Base-by-base conservation (phyloP, 2,113 vertebrate species). In the Natator depressus region DNA sequence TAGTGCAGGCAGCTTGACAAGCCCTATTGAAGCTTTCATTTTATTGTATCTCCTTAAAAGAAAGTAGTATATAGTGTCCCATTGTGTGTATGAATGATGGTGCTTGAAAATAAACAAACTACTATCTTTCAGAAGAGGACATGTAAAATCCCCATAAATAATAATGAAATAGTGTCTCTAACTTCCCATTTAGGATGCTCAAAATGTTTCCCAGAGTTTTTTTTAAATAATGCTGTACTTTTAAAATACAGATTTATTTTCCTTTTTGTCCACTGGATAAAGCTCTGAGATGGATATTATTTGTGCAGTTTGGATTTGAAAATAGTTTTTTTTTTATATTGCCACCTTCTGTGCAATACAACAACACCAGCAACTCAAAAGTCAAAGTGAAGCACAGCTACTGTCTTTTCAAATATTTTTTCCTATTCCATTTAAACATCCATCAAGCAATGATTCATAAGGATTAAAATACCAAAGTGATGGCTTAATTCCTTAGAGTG, bases 341-440 rank as follows among this genome's bases (percentile, higher is more conserved):
- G 22, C 80, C 85, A n/a, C 50, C 78, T 94, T 95, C 53, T 2
- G 57, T 76, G 24, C 14, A 96, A 82, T 57, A 72, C 50, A 49
- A 16, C 81, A 81, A 42, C 51, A 95, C 9, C 57, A 91, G 47
- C 76, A 93, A 59, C 53, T 96, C 84, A 93, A 93, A 95, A 96
- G 38, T 91, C 76, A 96, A 65, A 93, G 51, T 93, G 89, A 97
- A 97, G 89, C 80, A 86, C 51, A 96, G 35, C 16, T 82, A 75
- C 53, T 90, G 1, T 87, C 91, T 95, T 95, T 97, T 96, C 76
- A 93, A 92, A 76, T 69, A 69, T 27, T 90, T 95, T 92, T 89
- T 96, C 95, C 93, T 51, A 79, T 93, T 85, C 76, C 57, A 72
- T 90, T 97, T 95, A 96, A 98, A 91, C 53, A 96, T 84, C 31